Conservation (phyloP, 53 echinoderm and acorn worm genomes). For the Holothuria leucospilota region DNA sequence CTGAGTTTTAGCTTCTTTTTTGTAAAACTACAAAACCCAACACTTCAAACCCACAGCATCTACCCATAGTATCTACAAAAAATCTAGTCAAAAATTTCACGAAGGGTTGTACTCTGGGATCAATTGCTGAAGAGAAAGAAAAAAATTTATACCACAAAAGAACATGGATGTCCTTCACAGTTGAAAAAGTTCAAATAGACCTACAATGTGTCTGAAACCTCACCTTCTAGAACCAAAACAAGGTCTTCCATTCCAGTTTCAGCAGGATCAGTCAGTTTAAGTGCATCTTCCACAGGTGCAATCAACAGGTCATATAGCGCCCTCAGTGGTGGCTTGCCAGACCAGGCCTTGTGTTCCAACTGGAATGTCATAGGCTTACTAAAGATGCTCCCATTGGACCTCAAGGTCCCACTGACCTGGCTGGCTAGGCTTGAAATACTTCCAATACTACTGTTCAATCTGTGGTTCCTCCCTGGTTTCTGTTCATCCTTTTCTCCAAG, state of each 20-base stretch:
- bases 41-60: no score
- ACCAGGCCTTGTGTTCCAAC: conserved; percentile 85
- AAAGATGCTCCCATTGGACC: conserved; percentile 74
- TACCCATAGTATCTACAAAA: no score
- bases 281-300: conserved; percentile 86
- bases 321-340: conserved; percentile 90
- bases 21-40: no score
- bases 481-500: conserved; percentile 30
- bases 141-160: no score
- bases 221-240: conserved; percentile 96
- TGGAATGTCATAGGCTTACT: conserved; percentile 47
- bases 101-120: no score
- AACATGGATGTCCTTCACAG: no score
- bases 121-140: no score
- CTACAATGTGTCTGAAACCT: background rate
- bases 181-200: background rate
- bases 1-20: no score
- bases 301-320: conserved; percentile 94
- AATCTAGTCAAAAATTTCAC: no score
- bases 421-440: conserved; percentile 81
- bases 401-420: conserved; percentile 63
- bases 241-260: conserved; percentile 80
- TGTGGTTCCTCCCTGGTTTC: conserved; percentile 58
- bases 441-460: conserved; percentile 75
- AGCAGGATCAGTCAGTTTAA: conserved; percentile 76